Base-by-base conservation (phyloP, 2,113 vertebrate species). In the Narcine bancroftii region DNA sequence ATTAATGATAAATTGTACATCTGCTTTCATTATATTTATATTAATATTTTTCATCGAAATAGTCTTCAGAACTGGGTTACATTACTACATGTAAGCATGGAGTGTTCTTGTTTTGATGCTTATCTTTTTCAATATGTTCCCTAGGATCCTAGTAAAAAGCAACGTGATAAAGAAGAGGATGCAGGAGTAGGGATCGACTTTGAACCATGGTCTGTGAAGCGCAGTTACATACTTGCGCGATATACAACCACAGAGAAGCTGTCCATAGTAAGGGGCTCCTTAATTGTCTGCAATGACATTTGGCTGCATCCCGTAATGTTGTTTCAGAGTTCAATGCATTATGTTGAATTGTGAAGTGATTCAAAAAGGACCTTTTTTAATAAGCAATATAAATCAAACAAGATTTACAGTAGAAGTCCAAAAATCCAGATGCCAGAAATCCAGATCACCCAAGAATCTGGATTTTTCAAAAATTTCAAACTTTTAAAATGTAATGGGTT, bases 191-290 rank as follows among this genome's bases (percentile, higher is more conserved):
- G 97, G 66, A 93, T 93, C 21, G 98, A 99, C 93, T 99, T 99
- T 95, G 98, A 99, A 47, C 97, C 97, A 0, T 99, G 99, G 99
- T 96, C 97, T 6, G 95, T 93, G 92, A 99, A 98, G 93, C 96
- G 98, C 21, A 97, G 96, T n/a, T 98, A 99, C 81, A 99, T 99
- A 94, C 96, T 99, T 75, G 95, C 98, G 92, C 96, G 98, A 92
- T 99, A 99, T 94, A 99, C 99, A 11, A 99, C 99, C 71, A 99
- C 97, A 0, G 99, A 99, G 93, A 99, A 98, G 92, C 97, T 99
- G 0, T 99, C 99, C 0, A 99, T 99, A 36, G 98, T 99, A 94
- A 97, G 98, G 96, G 73, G 0, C 0, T 0, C 53, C 92, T 45
- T 5, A 36, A n/a, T 92, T 13, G 47, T 29, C 29, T 53, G 24